phyloP scores from a whole-genome alignment of 2,113 vertebrate genomes.

The Burhinus oedicnemus region DNA sequence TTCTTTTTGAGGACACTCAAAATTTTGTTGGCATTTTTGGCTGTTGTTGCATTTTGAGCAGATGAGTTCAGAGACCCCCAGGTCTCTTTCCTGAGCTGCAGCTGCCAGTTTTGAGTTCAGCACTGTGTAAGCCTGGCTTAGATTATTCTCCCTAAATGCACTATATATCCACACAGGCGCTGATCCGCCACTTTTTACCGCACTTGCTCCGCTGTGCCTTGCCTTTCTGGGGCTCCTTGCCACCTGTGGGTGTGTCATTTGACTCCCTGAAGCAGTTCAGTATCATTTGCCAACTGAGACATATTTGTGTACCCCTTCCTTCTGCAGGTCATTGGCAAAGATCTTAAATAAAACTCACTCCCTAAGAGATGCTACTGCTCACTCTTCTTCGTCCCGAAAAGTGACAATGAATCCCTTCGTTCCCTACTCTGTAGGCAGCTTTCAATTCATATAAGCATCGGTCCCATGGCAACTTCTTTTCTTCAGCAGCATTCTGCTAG shows the following conservation, averaged over 20 bases:
- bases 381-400: not conserved
- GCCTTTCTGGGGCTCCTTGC: not conserved
- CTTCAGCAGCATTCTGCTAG: not conserved
- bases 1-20: not conserved
- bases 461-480: not conserved
- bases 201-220: rapidly evolving
- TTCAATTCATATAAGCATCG: not conserved
- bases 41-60: not conserved
- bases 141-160: not conserved
- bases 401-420: not conserved
- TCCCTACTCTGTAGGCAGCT: not conserved
- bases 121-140: not conserved
- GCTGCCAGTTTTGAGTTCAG: not conserved
- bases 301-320: not conserved
- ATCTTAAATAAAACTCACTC: not conserved
- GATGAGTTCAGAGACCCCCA: not conserved
- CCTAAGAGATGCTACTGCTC: not conserved
- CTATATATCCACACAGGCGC: not conserved
- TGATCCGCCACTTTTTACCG: not conserved
- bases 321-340: not conserved
- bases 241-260: rapidly evolving
- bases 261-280: not conserved
- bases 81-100: not conserved
- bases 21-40: not conserved
- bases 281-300: not conserved